A percentile compares a stretch with the other conserved stretches of the same genome.
These are phyloP conservation scores for Himalopsyche anomala DNA, from an alignment of 2,888 invertebrate genomes.

Conservation along the genomic window DNA sequence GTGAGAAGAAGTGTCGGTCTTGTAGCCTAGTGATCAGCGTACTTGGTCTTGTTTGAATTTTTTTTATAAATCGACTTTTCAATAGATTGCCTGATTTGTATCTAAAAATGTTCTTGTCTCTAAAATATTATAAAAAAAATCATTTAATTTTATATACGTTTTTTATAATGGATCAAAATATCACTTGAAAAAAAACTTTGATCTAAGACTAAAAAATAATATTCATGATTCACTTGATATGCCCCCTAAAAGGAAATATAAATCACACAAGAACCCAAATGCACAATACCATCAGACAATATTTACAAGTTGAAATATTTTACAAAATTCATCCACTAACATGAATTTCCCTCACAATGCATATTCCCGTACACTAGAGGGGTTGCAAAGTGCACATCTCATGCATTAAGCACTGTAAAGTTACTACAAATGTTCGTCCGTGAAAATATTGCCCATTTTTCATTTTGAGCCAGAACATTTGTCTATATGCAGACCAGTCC, in stretches of 20 bases:
- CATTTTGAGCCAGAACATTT: conserved; percentile 60
- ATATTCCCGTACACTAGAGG: neutral
- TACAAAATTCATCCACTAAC: neutral
- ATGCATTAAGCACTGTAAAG: conserved; percentile 48
- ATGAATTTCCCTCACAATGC: neutral
- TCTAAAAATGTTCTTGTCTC: no score
- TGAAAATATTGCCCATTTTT: conserved; percentile 56
- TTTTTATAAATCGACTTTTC: no score
- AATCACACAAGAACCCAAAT: conserved; percentile 3
- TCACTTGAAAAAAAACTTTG: no score
- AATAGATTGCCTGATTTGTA: no score
- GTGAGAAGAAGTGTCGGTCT: no score
- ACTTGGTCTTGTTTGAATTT: no score
- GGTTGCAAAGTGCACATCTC: conserved; percentile 26
- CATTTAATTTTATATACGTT: no score
- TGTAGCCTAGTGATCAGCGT: no score
- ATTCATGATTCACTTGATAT: neutral
- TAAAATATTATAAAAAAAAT: no score
- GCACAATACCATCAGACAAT: neutral
- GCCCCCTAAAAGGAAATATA: neutral
- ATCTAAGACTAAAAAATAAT: neutral
- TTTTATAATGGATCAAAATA: no score
- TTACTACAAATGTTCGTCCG: conserved; percentile 48
- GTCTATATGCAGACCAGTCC: conserved; percentile 49
- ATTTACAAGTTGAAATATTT: neutral